Percentiles rank a stretch among this genome's conserved stretches.
phyloP scores from a whole-genome alignment of 2,888 invertebrate genomes.

The Papilio gigon region DNA sequence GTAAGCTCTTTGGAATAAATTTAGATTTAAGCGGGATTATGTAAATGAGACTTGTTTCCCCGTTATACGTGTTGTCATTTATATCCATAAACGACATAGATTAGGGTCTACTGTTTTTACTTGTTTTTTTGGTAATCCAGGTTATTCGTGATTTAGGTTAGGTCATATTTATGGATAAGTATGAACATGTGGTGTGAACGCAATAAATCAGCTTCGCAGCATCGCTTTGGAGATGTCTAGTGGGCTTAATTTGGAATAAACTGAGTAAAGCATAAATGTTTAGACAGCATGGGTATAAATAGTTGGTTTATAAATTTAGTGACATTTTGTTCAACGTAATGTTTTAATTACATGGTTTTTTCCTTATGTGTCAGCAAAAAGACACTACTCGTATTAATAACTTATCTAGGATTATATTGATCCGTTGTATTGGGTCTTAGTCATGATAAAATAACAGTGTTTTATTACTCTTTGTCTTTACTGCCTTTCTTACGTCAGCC shows the following conservation, averaged over 20 bases:
- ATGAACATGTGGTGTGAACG: not conserved
- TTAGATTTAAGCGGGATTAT: conserved; percentile 25
- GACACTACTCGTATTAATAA: conserved; percentile 2
- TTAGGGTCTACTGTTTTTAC: not conserved
- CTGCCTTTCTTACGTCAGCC: not conserved
- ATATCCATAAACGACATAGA: conserved; percentile 10
- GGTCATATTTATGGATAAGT: not conserved
- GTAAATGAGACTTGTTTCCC: conserved; percentile 23
- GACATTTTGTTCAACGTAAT: too few species aligned
- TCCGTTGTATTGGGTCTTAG: conserved; percentile 1
- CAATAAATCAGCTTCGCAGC: not conserved
- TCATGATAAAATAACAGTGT: not conserved
- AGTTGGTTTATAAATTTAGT: too few species aligned
- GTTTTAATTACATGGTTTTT: not conserved
- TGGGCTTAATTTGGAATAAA: not conserved
- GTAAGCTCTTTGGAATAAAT: conserved; percentile 1
- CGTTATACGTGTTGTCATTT: conserved; percentile 9
- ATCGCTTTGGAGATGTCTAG: not conserved
- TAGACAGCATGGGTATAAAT: too few species aligned
- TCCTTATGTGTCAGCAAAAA: not conserved
- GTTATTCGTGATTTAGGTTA: too few species aligned
- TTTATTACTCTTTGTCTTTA: not conserved
- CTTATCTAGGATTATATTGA: conserved; percentile 11
- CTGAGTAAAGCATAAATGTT: too few species aligned
- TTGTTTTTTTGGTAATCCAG: not conserved